Evolutionary conservation across 2,888 invertebrate species (phyloP).

Genomic region (Tiliacea aurago): DNA sequence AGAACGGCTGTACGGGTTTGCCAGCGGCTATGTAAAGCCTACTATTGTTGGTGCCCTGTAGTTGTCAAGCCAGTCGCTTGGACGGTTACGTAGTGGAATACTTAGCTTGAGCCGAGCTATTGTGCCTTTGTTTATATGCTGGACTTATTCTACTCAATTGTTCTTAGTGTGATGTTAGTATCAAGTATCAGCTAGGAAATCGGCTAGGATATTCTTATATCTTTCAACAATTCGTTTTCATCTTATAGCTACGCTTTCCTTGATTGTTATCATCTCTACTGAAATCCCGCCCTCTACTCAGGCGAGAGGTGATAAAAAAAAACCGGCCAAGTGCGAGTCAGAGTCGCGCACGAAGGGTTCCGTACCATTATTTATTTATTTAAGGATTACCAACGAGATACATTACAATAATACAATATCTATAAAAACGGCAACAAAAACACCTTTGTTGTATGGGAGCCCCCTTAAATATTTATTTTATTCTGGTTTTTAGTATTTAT

Average conservation of each 20-base stretch:
- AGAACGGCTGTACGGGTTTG: slow-evolving; percentile 67
- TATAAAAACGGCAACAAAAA: no score
- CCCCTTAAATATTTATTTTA: no score
- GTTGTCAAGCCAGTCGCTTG: slow-evolving; percentile 66
- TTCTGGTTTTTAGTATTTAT: no score
- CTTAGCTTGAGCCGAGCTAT: slow-evolving; percentile 38
- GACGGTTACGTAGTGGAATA: slow-evolving; percentile 58
- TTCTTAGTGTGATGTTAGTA: slow-evolving; percentile 8
- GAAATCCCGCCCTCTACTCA: slow-evolving; percentile 18
- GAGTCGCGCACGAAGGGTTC: no score
- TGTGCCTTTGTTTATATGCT: slow-evolving; percentile 52
- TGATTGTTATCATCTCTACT: slow-evolving; percentile 3
- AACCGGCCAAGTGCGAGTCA: no score
- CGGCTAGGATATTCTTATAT: not conserved
- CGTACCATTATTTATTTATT: no score
- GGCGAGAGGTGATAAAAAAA: slow-evolving; percentile 32
- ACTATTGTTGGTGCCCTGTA: slow-evolving; percentile 75
- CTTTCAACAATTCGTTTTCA: not conserved
- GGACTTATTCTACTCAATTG: slow-evolving; percentile 28
- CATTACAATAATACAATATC: no score
- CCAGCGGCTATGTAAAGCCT: slow-evolving; percentile 76
- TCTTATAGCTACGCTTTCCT: not conserved
- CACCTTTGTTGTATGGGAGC: no score
- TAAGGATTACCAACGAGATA: no score
- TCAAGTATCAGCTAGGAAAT: not conserved